phyloP scores from a whole-genome alignment of 2,888 invertebrate species.

The Caenorhabditis sp. region DNA sequence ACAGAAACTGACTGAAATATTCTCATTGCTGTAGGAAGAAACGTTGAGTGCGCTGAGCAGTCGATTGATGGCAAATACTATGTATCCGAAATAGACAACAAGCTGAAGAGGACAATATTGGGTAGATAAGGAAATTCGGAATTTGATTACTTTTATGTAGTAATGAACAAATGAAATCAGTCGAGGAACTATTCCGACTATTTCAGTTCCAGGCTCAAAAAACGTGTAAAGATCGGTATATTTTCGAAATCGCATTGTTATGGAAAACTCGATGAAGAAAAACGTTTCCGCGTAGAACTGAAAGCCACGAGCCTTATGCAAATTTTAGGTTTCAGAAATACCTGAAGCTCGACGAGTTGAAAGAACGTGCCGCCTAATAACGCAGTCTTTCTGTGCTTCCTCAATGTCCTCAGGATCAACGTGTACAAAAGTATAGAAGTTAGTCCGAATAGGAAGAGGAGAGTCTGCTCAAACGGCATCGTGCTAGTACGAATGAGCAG shows the following conservation, averaged over 20 bases:
- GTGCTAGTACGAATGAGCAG: too few species aligned
- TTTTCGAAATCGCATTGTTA: slow-evolving; percentile 40
- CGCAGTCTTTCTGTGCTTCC: slow-evolving; percentile 27
- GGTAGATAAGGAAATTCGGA: too few species aligned
- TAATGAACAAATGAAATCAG: slow-evolving; percentile 35
- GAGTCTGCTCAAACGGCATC: slow-evolving; percentile 48
- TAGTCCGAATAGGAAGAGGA: slow-evolving; percentile 39
- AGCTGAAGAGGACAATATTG: slow-evolving; percentile 18
- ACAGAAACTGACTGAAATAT: slow-evolving; percentile 19
- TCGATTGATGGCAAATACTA: slow-evolving; percentile 31
- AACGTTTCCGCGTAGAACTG: slow-evolving; percentile 39
- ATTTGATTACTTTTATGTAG: slow-evolving; percentile 16
- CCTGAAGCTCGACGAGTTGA: slow-evolving; percentile 37
- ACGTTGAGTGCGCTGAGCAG: slow-evolving; percentile 27
- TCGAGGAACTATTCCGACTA: slow-evolving; percentile 13
- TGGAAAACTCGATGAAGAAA: slow-evolving; percentile 35
- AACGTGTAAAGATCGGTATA: slow-evolving; percentile 34
- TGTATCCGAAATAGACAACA: slow-evolving; percentile 40
- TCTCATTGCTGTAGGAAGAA: slow-evolving; percentile 31
- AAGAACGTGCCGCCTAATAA: slow-evolving; percentile 43
- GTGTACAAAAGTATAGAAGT: slow-evolving; percentile 34
- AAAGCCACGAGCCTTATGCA: neutral
- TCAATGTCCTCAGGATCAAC: slow-evolving; percentile 28
- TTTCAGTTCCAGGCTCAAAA: slow-evolving; percentile 20
- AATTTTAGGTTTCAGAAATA: too few species aligned